A percentile compares a stretch with the other conserved stretches of the same genome.
Conservation (phyloP, 2,113 vertebrate species). For the Callorhinus ursinus region DNA sequence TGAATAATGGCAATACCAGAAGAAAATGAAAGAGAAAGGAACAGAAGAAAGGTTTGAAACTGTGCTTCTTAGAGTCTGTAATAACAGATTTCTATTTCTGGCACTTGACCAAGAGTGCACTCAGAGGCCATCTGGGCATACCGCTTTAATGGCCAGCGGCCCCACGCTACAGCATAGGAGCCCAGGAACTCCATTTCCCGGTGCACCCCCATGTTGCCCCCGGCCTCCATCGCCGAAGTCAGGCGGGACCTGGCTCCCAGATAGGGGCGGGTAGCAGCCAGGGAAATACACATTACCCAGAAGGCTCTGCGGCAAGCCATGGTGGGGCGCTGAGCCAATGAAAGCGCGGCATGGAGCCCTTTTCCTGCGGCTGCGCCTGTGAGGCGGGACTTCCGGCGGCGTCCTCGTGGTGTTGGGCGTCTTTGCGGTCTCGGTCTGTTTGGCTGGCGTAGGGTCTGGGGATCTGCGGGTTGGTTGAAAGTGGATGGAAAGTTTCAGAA, state of each 20-base stretch:
- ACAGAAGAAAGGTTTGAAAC: not conserved
- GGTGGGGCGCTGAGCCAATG: not conserved
- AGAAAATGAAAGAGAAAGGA: not conserved
- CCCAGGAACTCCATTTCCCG: not conserved
- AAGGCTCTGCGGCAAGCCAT: not conserved
- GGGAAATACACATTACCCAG: not conserved
- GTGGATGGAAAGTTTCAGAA: not conserved
- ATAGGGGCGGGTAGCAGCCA: rapidly evolving
- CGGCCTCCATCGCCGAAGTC: rapidly evolving
- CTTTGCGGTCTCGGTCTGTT: rapidly evolving
- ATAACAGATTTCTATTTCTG: not conserved
- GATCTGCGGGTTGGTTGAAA: not conserved
- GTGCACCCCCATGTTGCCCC: rapidly evolving
- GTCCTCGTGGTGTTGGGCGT: rapidly evolving
- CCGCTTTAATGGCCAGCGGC: not conserved
- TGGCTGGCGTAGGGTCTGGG: rapidly evolving
- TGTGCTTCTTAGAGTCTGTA: not conserved
- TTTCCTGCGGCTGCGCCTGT: rapidly evolving
- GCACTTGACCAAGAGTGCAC: not conserved
- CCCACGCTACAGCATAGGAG: not conserved
- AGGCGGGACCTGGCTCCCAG: rapidly evolving
- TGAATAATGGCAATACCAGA: not conserved
- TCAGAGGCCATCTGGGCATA: not conserved
- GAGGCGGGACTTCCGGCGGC: not conserved
- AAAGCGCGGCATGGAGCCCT: not conserved